Evolutionary conservation across 2,113 vertebrate species (phyloP), one percentile per base, ranked within the genome.

Genomic region (Anoplopoma fimbria): DNA sequence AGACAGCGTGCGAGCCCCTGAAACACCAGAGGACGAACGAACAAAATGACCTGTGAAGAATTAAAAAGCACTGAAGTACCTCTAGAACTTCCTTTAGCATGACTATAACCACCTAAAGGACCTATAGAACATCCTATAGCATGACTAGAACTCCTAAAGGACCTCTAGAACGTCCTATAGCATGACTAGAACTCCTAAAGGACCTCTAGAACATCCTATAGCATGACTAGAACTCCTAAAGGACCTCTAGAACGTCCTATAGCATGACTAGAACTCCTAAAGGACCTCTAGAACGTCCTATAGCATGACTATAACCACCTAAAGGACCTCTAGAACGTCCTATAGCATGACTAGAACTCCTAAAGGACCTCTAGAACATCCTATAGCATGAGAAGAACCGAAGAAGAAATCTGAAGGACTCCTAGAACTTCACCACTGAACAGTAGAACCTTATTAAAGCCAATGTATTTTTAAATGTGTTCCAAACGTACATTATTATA

Each of bases 161-260:
- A 61, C 42, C 0, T 1, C 21, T 2, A 45, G 27, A 79, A 23
- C 33, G 29, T 40, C 25, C 36, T 36, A 36, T 9, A 36, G 36
- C 36, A 36, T 36, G 36, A 36, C 36, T 36, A 36, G 36, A 36
- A 27, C 51, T 4, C 23, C 51, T 53, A 10, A 23, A 53, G 23
- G 0, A n/a, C 51, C 4, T 5, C 2, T 4, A 25, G 34, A 38
- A 6, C 6, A 25, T n/a, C 5, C 9, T 23, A 4, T 5, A 0
- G 45, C 0, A 47, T 17, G 4, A 15, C 15, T 12, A 47, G 4
- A 61, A 29, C 17, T 17, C 10, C 70, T 14, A 9, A 25, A 71
- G 27, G 23, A 19, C 69, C 4, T 1, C 23, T 19, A 27, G 51
- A 36, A 9, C 68, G 25, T 21, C 58, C 58, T 19, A 19, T 29